Percentiles rank a stretch among this genome's conserved stretches.
Conservation (phyloP, 2,888 invertebrate genomes). For the Meghimatium bilineatum region DNA sequence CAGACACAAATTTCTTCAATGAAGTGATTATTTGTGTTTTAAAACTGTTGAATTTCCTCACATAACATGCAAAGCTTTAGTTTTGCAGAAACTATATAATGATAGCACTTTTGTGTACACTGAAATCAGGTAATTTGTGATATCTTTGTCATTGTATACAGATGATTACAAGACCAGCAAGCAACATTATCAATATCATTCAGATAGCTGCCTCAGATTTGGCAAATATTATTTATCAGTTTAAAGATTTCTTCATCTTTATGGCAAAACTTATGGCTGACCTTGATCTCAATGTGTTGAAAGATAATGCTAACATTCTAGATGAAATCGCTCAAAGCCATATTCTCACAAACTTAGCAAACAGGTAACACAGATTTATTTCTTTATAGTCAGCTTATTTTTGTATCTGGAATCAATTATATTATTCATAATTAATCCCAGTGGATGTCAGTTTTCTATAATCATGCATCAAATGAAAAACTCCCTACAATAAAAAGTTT, state of each 20-base stretch:
- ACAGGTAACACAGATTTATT: conserved; percentile 39
- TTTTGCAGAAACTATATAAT: too few relatives aligned
- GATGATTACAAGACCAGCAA: neutral
- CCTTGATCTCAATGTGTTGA: conserved; percentile 44
- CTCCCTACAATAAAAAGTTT: too few relatives aligned
- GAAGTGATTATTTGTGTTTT: too few relatives aligned
- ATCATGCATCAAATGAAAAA: too few relatives aligned
- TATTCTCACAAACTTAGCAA: conserved; percentile 35
- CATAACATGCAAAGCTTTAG: too few relatives aligned
- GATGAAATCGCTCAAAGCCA: conserved; percentile 47
- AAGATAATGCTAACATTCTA: conserved; percentile 46
- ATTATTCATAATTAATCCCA: neutral
- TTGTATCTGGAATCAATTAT: conserved; percentile 54
- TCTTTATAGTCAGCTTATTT: neutral
- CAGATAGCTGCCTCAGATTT: neutral
- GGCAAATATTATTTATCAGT: conserved; percentile 10
- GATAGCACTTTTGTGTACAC: too few relatives aligned
- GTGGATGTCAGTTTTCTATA: too few relatives aligned
- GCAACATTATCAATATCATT: conserved; percentile 5
- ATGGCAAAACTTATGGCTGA: conserved; percentile 5
- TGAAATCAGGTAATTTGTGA: neutral
- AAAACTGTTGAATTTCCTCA: too few relatives aligned
- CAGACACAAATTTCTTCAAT: too few relatives aligned
- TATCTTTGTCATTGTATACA: conserved; percentile 3
- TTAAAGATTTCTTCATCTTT: conserved; percentile 25